Conservation (phyloP, 2,113 vertebrate species). For the Myotis lucifugus region DNA sequence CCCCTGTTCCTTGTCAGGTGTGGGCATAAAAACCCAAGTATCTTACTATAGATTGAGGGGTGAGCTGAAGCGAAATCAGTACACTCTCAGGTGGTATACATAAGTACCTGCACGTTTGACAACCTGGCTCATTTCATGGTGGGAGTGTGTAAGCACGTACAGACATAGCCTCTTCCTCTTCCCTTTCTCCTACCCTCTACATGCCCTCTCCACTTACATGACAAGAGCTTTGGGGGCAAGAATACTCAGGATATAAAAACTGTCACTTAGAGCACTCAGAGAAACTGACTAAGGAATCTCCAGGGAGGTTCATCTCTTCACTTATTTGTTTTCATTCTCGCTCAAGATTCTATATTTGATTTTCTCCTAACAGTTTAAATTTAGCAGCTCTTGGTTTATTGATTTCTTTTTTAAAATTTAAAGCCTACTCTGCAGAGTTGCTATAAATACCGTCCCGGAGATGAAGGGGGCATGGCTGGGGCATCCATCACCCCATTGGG, state of each 20-base stretch:
- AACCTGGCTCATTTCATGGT: neutral
- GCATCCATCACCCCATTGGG: neutral
- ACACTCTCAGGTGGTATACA: neutral
- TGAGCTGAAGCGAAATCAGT: neutral
- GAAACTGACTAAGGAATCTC: neutral
- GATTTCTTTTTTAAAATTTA: conserved; percentile 20
- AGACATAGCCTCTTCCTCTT: too few relatives aligned
- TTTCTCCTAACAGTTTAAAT: conserved; percentile 59
- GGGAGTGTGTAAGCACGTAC: neutral
- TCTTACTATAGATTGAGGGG: neutral
- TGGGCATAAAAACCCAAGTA: neutral
- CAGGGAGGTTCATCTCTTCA: neutral
- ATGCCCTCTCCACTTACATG: neutral
- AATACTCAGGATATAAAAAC: neutral
- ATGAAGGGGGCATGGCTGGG: neutral
- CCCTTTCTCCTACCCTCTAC: neutral
- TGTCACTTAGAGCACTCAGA: neutral
- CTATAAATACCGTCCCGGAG: neutral
- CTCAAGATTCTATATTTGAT: conserved; percentile 51
- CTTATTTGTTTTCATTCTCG: conserved; percentile 57
- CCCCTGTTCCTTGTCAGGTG: neutral
- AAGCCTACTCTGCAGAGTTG: neutral
- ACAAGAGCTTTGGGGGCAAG: neutral
- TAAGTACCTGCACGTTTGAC: fast-evolving
- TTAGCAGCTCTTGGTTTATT: conserved; percentile 41